Conservation (phyloP, 2,797 vertebrate species). For the Strix occidentalis region DNA sequence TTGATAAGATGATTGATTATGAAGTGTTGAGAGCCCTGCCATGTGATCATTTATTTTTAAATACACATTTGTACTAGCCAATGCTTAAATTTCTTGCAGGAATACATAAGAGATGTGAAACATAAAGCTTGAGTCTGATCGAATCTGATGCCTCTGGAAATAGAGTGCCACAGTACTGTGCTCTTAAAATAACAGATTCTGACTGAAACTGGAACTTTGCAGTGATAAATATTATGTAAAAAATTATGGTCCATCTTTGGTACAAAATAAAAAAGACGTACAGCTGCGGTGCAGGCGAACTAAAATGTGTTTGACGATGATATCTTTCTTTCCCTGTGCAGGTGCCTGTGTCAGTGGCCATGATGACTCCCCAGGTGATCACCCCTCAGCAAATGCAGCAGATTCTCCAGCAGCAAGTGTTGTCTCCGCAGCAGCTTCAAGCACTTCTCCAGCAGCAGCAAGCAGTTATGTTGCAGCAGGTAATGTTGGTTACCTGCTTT, state of each 20-base stretch:
- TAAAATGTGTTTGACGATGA: constrained; percentile 9
- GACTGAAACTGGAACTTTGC: constrained; percentile 17
- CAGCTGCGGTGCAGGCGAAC: neutral
- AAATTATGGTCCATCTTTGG: constrained; percentile 28
- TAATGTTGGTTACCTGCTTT: constrained; percentile 81
- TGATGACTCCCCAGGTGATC: constrained; percentile 99
- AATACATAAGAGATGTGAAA: constrained; percentile 20
- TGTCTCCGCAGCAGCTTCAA: constrained; percentile 98
- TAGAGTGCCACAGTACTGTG: constrained; percentile 29
- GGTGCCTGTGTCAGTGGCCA: constrained; percentile 99
- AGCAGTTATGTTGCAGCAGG: constrained; percentile 99
- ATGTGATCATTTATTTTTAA: constrained; percentile 68
- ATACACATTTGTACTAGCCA: constrained; percentile 56
- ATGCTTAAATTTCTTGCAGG: constrained; percentile 35
- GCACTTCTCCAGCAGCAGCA: constrained; percentile 98
- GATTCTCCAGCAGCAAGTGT: constrained; percentile 98
- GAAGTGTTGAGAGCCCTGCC: constrained; percentile 51
- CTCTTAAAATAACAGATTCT: constrained; percentile 56
- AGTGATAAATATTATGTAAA: constrained; percentile 50
- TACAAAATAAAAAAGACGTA: constrained; percentile 24
- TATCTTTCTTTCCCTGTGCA: constrained; percentile 69
- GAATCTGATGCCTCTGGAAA: constrained; percentile 58
- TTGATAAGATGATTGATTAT: constrained; percentile 59
- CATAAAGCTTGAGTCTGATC: constrained; percentile 50
- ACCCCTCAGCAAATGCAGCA: constrained; percentile 99